Base-by-base conservation (phyloP, 2,888 invertebrate genomes). In the Clepsis dumicolana region DNA sequence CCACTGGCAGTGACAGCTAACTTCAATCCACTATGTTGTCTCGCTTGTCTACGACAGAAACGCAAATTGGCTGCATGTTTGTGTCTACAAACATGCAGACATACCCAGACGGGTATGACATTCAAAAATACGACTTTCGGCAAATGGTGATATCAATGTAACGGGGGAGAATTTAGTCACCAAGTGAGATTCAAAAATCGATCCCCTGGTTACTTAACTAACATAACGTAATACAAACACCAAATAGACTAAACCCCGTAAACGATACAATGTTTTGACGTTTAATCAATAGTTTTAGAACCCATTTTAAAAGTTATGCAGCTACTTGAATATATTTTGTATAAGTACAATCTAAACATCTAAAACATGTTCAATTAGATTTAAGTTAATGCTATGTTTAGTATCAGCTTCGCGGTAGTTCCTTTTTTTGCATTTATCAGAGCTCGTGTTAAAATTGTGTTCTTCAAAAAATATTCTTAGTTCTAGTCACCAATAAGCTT, bases 401-500 rank as follows among this genome's bases (percentile, higher is more conserved):
- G 74, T 56, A 71, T 72, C 73, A 74, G 75, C 73, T 77, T 76
- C 48, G 57, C 63, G 24, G 54, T 80, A 84, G 88, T 88, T 90
- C 88, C 89, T 88, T 83, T 75, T n/a, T 64, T 70, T 84, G 90
- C 90, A 91, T 90, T 90, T 90, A 89, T 41, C 50, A 54, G 57
- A 76, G 44, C 70, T 71, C 65, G 77, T 73, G 70, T 70, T 62
- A 56, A 73, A 74, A 74, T 70, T 78, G 72, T 80, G 75, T 82
- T 81, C 78, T 83, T 82, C 73, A 69, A 79, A 83, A 82, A 79
- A 76, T 77, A 71, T 76, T 67, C 76, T 82, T 85, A 88, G 83
- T 85, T 91, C 91, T 91, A 91, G 91, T 91, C 91, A 91, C 80
- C 73, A 75, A 79, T 76, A 79, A 77, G 81, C 89, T 90, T 90